These are phyloP conservation scores for Poliocrania exsul DNA, from an alignment of 2,797 vertebrate genomes.

Conservation along the genomic window DNA sequence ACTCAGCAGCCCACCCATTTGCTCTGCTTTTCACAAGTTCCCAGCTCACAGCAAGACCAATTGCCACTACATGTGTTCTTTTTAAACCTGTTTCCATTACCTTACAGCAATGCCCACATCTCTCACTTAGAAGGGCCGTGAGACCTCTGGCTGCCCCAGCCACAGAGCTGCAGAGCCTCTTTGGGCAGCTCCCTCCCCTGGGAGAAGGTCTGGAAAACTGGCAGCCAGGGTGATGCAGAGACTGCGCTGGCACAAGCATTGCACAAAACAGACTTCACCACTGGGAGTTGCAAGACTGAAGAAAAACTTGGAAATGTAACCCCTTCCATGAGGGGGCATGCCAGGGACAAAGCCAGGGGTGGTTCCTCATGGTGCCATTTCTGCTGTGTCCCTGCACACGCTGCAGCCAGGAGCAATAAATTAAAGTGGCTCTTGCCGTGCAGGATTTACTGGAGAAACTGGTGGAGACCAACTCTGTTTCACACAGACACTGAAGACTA, in stretches of 20 bases:
- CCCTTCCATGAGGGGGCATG: background rate
- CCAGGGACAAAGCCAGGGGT: background rate
- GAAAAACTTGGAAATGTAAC: fast-evolving
- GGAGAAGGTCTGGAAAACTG: background rate
- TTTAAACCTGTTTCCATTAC: background rate
- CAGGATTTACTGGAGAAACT: background rate
- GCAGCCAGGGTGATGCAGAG: background rate
- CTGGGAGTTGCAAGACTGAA: background rate
- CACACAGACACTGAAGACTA: background rate
- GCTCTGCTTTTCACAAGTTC: background rate
- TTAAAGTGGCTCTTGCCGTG: background rate
- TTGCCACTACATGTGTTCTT: background rate
- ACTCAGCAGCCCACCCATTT: background rate
- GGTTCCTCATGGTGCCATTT: background rate
- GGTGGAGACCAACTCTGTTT: background rate
- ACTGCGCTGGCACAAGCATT: background rate
- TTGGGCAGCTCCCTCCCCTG: background rate
- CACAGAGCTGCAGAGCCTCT: fast-evolving
- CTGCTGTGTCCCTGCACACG: background rate
- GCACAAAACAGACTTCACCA: fast-evolving
- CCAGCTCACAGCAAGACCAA: background rate
- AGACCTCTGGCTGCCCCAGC: background rate
- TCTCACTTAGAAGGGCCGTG: fast-evolving
- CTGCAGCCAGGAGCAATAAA: background rate
- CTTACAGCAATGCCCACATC: fast-evolving